These are phyloP conservation scores for Monochamus alternatus DNA, from an alignment of 2,888 invertebrate genomes.

Conservation along the genomic window DNA sequence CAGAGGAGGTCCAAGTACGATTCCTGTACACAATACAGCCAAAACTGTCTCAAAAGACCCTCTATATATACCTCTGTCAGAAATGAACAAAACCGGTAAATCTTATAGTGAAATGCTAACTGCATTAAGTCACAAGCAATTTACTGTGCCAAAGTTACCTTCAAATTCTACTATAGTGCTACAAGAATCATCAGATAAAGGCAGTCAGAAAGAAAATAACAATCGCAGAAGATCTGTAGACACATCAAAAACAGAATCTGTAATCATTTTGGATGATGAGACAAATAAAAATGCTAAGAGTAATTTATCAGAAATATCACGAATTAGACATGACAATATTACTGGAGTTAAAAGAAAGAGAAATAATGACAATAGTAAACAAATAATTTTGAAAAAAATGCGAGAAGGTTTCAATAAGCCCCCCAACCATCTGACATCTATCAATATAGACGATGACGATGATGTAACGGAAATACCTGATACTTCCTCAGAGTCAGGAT, in stretches of 20 bases:
- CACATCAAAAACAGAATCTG: not conserved
- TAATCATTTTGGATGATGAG: conserved; percentile 9
- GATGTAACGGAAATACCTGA: conserved; percentile 13
- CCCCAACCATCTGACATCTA: not conserved
- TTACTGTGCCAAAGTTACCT: conserved; percentile 1
- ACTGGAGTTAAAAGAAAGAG: not conserved
- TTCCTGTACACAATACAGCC: not conserved
- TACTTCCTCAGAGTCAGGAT: conserved; percentile 36
- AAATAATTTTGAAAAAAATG: conserved; percentile 6
- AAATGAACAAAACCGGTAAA: not conserved
- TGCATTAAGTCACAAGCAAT: not conserved
- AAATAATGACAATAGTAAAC: not conserved
- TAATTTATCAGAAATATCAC: conserved; percentile 1
- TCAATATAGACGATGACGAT: conserved; percentile 31
- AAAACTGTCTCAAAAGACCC: conserved; percentile 5
- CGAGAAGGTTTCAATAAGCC: conserved; percentile 2
- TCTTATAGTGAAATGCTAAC: not conserved
- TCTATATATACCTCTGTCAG: conserved; percentile 7
- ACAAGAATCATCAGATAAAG: not conserved
- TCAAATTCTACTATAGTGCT: not conserved
- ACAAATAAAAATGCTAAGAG: not conserved
- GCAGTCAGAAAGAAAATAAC: conserved; percentile 11
- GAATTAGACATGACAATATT: not conserved
- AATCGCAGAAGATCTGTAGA: not conserved
- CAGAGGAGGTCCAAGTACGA: not conserved